Evolutionary conservation across 2,888 invertebrate species (phyloP).

Genomic region (Amphiduros pacificus): DNA sequence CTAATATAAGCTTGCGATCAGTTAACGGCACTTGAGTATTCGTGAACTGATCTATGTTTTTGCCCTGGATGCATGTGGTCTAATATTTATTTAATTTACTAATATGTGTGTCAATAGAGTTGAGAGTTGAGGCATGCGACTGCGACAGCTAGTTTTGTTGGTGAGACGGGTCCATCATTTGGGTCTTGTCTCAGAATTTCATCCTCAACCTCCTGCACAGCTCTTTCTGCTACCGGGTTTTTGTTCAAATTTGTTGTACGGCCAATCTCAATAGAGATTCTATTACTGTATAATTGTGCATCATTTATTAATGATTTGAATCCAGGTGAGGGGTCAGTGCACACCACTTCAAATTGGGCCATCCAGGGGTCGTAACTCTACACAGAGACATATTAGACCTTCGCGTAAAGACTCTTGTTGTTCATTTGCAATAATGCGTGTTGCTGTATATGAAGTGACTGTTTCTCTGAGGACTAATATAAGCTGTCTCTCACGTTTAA

Average conservation of each 20-base stretch:
- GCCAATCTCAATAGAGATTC: conserved; percentile 28
- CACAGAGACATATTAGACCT: conserved; percentile 19
- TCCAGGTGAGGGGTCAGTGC: conserved; percentile 33
- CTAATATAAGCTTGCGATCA: conserved; percentile 25
- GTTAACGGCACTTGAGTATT: conserved; percentile 23
- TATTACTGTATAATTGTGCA: conserved; percentile 15
- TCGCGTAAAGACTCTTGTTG: conserved; percentile 19
- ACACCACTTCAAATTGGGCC: conserved; percentile 19
- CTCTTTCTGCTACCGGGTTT: conserved; percentile 36
- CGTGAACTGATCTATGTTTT: conserved; percentile 32
- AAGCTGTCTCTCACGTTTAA: conserved; percentile 29
- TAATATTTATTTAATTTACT: no score
- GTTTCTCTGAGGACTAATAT: conserved; percentile 26
- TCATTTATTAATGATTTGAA: conserved; percentile 24
- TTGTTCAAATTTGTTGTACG: conserved; percentile 31
- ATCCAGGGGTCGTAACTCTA: conserved; percentile 19
- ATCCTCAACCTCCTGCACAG: conserved; percentile 34
- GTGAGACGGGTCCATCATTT: conserved; percentile 16
- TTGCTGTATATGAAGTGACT: conserved; percentile 27
- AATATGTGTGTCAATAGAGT: no score
- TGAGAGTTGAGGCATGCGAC: conserved; percentile 27
- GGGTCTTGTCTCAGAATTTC: conserved; percentile 34
- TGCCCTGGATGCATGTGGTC: conserved; percentile 30
- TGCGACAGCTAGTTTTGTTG: conserved; percentile 18
- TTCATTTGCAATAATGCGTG: conserved; percentile 24